Conservation (phyloP, 2,797 vertebrate genomes). For the Meriones psammophilus region DNA sequence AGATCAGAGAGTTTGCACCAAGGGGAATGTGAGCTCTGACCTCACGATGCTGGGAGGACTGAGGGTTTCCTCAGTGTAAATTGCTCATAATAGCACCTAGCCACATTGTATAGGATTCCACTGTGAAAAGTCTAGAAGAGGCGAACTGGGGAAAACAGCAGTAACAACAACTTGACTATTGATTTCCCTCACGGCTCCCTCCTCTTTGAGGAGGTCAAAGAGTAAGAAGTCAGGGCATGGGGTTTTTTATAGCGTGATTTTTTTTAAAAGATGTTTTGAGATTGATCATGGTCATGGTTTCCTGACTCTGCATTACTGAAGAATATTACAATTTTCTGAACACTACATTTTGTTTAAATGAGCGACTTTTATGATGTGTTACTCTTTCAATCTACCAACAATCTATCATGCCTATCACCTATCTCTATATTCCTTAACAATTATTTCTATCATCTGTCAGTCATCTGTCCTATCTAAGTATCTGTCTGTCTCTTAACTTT, state of each 20-base stretch:
- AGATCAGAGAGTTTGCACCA: constrained; percentile 71
- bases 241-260: background rate
- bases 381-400: background rate
- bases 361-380: background rate
- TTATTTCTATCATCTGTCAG: background rate
- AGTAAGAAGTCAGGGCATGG: background rate
- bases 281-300: background rate
- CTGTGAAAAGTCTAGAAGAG: constrained; percentile 12
- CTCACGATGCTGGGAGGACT: constrained; percentile 44
- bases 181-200: background rate
- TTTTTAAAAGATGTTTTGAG: constrained; percentile 5
- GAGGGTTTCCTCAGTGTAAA: constrained; percentile 41
- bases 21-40: constrained; percentile 48
- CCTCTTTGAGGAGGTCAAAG: too few species aligned
- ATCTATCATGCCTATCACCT: background rate
- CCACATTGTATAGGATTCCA: background rate
- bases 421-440: background rate
- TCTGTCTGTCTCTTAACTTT: background rate
- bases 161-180: background rate
- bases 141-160: background rate
- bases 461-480: background rate
- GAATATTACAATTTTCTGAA: background rate
- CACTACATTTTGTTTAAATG: background rate
- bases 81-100: constrained; percentile 39
- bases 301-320: background rate